Evolutionary conservation across 2,888 invertebrate genomes (phyloP).

Genomic region (Coelogynopora nodosa): DNA sequence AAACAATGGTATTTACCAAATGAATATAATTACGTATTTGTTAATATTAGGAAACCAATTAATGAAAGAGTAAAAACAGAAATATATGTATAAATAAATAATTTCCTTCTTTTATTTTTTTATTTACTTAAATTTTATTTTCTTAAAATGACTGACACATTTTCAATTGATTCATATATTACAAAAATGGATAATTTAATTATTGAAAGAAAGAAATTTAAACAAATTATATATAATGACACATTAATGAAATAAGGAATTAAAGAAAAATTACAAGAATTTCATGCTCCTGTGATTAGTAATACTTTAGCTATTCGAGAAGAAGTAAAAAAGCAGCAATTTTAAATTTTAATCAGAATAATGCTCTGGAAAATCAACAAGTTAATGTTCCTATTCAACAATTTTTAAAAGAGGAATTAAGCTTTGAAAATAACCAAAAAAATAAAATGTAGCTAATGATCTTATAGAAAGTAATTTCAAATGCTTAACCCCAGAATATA

Average conservation of each 20-base stretch:
- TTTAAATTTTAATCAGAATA: background rate
- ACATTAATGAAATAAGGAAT: background rate
- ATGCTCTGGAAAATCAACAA: background rate
- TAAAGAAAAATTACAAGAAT: too few species aligned
- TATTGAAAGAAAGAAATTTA: background rate
- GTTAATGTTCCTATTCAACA: background rate
- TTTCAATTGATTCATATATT: background rate
- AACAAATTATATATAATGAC: background rate
- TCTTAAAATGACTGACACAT: background rate
- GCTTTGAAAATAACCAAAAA: background rate
- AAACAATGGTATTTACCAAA: background rate
- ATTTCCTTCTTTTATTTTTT: too few species aligned
- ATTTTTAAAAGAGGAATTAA: too few species aligned
- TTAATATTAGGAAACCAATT: background rate
- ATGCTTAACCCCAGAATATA: too few species aligned
- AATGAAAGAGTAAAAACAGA: background rate
- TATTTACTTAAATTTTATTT: too few species aligned
- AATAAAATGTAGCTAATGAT: background rate
- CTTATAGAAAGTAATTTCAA: too few species aligned
- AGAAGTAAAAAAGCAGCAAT: background rate
- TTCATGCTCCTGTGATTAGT: too few species aligned
- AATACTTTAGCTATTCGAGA: background rate
- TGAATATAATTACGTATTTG: background rate
- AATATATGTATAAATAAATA: background rate
- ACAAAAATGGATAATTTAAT: background rate